These are phyloP conservation scores for Cotesia glomerata DNA, from an alignment of 1,140 invertebrate species.

Conservation along the genomic window DNA sequence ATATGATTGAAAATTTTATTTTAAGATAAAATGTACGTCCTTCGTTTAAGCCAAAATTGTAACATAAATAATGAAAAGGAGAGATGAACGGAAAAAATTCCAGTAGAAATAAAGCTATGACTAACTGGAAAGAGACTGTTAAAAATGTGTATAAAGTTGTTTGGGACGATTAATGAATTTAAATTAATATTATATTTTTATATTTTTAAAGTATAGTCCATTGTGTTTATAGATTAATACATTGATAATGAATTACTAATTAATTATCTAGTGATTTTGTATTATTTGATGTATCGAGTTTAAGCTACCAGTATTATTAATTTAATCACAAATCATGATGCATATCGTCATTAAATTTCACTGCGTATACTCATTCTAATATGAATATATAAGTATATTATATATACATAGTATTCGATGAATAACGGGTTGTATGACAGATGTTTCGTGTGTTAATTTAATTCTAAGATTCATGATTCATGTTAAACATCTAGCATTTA, in stretches of 20 bases:
- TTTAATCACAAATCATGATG: conserved; percentile 57
- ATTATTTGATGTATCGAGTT: conserved; percentile 34
- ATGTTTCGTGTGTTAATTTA: conserved; percentile 43
- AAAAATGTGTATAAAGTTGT: background rate
- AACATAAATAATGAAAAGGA: conserved; percentile 5
- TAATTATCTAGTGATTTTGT: background rate
- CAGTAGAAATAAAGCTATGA: no score
- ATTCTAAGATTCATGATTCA: conserved; percentile 43
- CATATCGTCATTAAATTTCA: conserved; percentile 52
- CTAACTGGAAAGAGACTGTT: no score
- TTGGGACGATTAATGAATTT: background rate
- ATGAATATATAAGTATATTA: background rate
- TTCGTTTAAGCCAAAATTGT: background rate
- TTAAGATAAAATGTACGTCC: conserved; percentile 19
- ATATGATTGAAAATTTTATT: background rate
- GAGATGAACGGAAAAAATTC: background rate
- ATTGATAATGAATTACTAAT: background rate
- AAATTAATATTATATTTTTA: conserved; percentile 32
- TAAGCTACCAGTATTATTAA: conserved; percentile 60
- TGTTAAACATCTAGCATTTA: conserved; percentile 39
- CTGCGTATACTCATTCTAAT: conserved; percentile 21
- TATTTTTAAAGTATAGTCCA: conserved; percentile 20
- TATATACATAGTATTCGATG: conserved; percentile 7
- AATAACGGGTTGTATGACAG: conserved; percentile 16
- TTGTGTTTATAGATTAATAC: conserved; percentile 13